Evolutionary conservation across 2,797 vertebrate species (phyloP).

Genomic region (Notolepis coatsorum): DNA sequence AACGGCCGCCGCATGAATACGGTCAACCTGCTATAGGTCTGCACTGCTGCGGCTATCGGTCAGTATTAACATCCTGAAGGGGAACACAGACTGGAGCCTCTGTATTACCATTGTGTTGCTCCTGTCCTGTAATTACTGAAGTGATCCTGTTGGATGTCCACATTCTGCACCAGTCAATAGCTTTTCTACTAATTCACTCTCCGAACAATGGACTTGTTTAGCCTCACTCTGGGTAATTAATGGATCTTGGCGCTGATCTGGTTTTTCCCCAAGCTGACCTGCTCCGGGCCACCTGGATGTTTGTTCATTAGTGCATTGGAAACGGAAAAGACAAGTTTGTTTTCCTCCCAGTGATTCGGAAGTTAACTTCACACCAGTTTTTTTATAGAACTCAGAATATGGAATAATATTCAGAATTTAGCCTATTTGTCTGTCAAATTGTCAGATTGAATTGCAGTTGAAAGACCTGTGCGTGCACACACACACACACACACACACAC

Average conservation of each 20-base stretch:
- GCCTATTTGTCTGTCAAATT: not conserved
- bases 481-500: not conserved
- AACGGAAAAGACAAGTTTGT: conserved; percentile 3
- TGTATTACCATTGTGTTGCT: conserved; percentile 13
- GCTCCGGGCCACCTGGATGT: conserved; percentile 3
- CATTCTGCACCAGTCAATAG: conserved; percentile 51
- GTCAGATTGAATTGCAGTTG: not conserved
- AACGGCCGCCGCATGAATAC: too few species aligned
- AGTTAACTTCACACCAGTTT: not conserved
- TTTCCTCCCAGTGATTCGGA: not conserved
- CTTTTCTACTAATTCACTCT: conserved; percentile 59
- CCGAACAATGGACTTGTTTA: conserved; percentile 50
- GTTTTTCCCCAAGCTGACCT: conserved; percentile 21
- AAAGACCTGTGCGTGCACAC: not conserved
- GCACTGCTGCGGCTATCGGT: conserved; percentile 26
- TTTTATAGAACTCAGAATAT: not conserved
- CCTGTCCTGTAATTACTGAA: conserved; percentile 47
- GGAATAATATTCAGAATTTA: not conserved
- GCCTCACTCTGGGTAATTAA: conserved; percentile 47
- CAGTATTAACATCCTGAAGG: conserved; percentile 11
- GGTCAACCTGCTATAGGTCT: too few species aligned
- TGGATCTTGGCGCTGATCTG: conserved; percentile 17
- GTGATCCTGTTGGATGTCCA: conserved; percentile 40
- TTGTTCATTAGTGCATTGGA: conserved; percentile 8
- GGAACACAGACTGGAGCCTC: conserved; percentile 14